Evolutionary conservation across 1,140 invertebrate species (phyloP).

Genomic region (Sycophaga agraensis): DNA sequence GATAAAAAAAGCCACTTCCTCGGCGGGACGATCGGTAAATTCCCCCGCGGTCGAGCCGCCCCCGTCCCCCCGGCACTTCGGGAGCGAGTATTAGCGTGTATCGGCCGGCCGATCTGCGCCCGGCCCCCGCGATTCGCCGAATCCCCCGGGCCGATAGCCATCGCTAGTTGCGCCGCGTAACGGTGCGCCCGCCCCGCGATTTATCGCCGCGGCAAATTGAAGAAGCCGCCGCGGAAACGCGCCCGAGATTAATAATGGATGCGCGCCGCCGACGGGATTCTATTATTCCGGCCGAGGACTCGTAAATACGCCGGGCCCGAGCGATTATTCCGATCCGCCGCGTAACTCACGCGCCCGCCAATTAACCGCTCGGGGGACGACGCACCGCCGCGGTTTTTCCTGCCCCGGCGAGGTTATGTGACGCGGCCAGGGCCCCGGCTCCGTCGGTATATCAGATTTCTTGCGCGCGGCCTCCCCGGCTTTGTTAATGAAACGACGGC

Average conservation of each 20-base stretch:
- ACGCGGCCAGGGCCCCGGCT: neutral
- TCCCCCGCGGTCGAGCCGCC: neutral
- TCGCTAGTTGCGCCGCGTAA: neutral
- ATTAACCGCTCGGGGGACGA: conserved; percentile 15
- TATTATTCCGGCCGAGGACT: conserved; percentile 24
- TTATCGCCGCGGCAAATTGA: conserved; percentile 19
- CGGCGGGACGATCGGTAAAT: neutral
- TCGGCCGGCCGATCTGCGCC: too few species aligned
- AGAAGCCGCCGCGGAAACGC: neutral
- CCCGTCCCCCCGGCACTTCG: too few species aligned
- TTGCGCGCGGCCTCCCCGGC: neutral
- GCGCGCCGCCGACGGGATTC: conserved; percentile 7
- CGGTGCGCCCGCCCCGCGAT: conserved; percentile 3
- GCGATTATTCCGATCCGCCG: conserved; percentile 10
- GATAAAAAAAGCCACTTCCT: neutral
- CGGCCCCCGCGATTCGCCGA: neutral
- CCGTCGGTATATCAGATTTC: conserved; percentile 22
- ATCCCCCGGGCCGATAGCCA: too few species aligned
- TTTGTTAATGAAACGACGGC: conserved; percentile 21
- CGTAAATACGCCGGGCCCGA: conserved; percentile 6
- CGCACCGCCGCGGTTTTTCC: neutral
- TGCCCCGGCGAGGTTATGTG: neutral
- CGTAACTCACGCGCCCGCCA: conserved; percentile 20
- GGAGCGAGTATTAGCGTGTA: neutral
- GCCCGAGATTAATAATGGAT: too few species aligned